Base-by-base conservation (phyloP, 2,113 vertebrate genomes). In the Neogobius melanostomus region DNA sequence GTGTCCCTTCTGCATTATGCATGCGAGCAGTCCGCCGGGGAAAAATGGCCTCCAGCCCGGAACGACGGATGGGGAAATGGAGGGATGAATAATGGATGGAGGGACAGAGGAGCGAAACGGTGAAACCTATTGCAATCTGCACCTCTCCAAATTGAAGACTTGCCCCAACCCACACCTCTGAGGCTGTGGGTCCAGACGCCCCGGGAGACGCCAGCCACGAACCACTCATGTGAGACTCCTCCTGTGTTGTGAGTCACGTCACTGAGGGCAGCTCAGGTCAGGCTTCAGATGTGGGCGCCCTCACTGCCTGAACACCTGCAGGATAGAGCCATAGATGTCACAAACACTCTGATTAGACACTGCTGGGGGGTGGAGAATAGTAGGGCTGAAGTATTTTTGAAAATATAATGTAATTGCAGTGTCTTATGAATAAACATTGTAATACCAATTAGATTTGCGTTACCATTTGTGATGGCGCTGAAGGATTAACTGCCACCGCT, bases 81-180 rank as follows among this genome's bases (percentile, higher is more conserved):
- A 81, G 74, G 84, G 79, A 89, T 88, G 85, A 89, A 90, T 89
- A 88, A 89, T 89, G 88, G 83, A 89, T 89, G 72, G 76, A 80
- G 72, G 89, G 80, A 88, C 83, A 79, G 86, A 90, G 83, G 71
- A 87, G 79, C 46, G 17, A 83, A 85, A 86, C 76, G 77, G 59
- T 61, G 59, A 61, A 61, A 61, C 59, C 85, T 83, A 75, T 74
- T 84, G 82, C 87, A 90, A 86, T 88, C 89, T 86, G 76, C 86
- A 77, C 87, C 81, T 62, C 82, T 65, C 85, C 76, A 88, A 89
- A 90, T 88, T 85, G 81, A 89, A 88, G 87, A 88, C 82, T 87
- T 88, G 84, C 84, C 87, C 81, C 62, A 57, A 53, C 65, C 72
- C 78, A 79, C 83, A 88, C 85, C 82, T 86, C 74, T 72, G 76